A percentile compares a stretch with the other conserved stretches of the same genome.
Evolutionary conservation across 2,797 vertebrate species (phyloP).

Genomic region (Micromesistius poutassou): DNA sequence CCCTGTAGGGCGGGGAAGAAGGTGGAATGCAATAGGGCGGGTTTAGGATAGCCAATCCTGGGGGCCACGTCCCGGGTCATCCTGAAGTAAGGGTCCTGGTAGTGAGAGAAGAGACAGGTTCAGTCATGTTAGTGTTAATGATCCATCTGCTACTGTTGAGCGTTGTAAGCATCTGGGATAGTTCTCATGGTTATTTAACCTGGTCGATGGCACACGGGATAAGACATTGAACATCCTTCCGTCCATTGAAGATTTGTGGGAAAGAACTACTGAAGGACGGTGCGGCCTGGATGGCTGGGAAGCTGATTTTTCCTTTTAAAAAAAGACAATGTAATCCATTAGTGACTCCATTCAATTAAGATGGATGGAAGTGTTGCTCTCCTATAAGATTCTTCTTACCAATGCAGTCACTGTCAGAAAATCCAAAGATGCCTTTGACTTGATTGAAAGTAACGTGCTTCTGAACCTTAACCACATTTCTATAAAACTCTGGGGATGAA

Average conservation of each 20-base stretch:
- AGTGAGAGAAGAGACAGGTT: not conserved
- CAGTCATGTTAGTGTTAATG: not conserved
- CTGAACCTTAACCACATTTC: constrained; percentile 91
- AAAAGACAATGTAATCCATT: not conserved
- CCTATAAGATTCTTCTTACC: constrained; percentile 69
- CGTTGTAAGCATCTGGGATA: not conserved
- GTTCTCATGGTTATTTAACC: constrained; percentile 59
- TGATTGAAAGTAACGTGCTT: constrained; percentile 98
- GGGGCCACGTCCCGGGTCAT: constrained; percentile 98
- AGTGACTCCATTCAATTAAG: not conserved
- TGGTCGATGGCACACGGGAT: constrained; percentile 98
- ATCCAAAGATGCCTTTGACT: constrained; percentile 98
- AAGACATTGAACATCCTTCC: constrained; percentile 88
- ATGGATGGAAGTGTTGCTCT: not conserved
- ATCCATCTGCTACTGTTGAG: not conserved
- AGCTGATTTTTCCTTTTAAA: constrained; percentile 90
- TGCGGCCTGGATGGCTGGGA: constrained; percentile 95
- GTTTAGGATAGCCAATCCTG: constrained; percentile 88
- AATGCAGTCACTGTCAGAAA: constrained; percentile 95
- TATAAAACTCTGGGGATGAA: constrained; percentile 85
- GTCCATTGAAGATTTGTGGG: constrained; percentile 87
- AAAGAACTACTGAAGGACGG: constrained; percentile 96
- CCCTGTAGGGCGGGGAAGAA: constrained; percentile 98
- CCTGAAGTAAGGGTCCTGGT: constrained; percentile 94
- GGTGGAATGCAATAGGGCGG: constrained; percentile 90